Base-by-base conservation (phyloP, 2,113 vertebrate species). In the Neomonachus schauinslandi region DNA sequence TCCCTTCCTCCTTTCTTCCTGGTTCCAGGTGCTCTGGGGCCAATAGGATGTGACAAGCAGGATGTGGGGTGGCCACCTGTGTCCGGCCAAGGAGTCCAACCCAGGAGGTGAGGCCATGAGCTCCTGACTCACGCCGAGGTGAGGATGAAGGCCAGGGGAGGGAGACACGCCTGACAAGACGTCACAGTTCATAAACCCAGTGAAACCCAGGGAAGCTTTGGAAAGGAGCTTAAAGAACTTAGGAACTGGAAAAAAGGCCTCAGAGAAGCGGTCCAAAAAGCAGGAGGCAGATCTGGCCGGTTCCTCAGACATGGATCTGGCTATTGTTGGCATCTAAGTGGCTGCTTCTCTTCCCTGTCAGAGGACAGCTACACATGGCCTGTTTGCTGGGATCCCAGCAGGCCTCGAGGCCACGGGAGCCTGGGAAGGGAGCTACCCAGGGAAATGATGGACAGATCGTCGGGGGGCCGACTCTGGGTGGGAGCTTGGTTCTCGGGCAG, bases 371-470 rank as follows among this genome's bases (percentile, higher is more conserved):
- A 59, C 33, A 15, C 51, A 7, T 51, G 55, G 39, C 33, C 77
- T 42, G 6, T 95, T 97, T 85, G 15, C 39, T 87, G 46, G 84
- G 61, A 57, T 79, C 33, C 33, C 55, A 51, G 71, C 28, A 77
- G 92, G 19, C 74, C 57, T 36, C 10, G 9, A 90, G 90, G 84
- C 63, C 55, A 1, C 7, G 28, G 72, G 65, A 67, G 57, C 87
- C 97, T 96, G 89, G 88, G 97, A 97, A 96, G 76, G 65, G 65
- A n/a, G 22, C 59, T 90, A 46, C 85, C 33, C 13, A 5, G 90
- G 87, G 76, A 53, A 77, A 65, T 88, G 95, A 95, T 80, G 88
- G 94, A 96, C 87, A 87, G 61, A 55, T 53, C 86, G 94, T 96
- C 46, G 42, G 74, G 86, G 84, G 84, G 83, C 14, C 0, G 28